Percentiles rank a stretch among this genome's conserved stretches.
These are phyloP conservation scores for Cactoblastis cactorum DNA, from an alignment of 2,888 invertebrate genomes.

Conservation along the genomic window DNA sequence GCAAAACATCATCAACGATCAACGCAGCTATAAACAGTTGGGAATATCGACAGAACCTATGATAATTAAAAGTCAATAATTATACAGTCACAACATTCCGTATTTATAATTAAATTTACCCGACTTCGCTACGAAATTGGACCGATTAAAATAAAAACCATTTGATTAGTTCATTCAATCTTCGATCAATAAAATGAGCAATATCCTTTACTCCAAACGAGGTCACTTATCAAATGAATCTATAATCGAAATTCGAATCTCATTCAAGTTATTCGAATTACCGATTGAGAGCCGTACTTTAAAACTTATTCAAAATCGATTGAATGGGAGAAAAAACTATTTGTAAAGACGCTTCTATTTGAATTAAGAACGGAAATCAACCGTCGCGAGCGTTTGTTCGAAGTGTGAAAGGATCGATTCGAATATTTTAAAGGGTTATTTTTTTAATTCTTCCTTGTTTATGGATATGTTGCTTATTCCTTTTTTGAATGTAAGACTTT, in stretches of 20 bases:
- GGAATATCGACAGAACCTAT: constrained; percentile 34
- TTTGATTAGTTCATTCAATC: constrained; percentile 60
- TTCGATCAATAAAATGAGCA: constrained; percentile 70
- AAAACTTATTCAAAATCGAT: constrained; percentile 49
- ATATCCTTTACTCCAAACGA: constrained; percentile 67
- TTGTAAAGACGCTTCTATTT: constrained; percentile 65
- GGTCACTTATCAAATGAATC: constrained; percentile 78
- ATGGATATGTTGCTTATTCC: constrained; percentile 64
- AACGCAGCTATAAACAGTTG: constrained; percentile 29
- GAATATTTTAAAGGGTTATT: constrained; percentile 57
- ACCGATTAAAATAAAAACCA: constrained; percentile 30
- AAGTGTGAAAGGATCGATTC: constrained; percentile 78
- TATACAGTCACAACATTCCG: constrained; percentile 27
- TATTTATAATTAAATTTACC: constrained; percentile 27
- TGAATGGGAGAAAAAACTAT: constrained; percentile 52
- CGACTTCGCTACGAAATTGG: constrained; percentile 28
- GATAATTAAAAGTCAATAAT: constrained; percentile 31
- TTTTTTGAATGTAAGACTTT: constrained; percentile 41
- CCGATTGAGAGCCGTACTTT: constrained; percentile 63
- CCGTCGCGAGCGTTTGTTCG: constrained; percentile 69
- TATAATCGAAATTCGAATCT: constrained; percentile 73
- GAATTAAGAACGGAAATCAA: constrained; percentile 77
- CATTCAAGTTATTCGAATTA: constrained; percentile 61
- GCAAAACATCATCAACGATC: constrained; percentile 22
- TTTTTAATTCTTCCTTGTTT: constrained; percentile 52